Percentiles rank a stretch among this genome's conserved stretches.
Evolutionary conservation across 2,888 invertebrate species (phyloP).

Genomic region (Pristionchus entomophagus): DNA sequence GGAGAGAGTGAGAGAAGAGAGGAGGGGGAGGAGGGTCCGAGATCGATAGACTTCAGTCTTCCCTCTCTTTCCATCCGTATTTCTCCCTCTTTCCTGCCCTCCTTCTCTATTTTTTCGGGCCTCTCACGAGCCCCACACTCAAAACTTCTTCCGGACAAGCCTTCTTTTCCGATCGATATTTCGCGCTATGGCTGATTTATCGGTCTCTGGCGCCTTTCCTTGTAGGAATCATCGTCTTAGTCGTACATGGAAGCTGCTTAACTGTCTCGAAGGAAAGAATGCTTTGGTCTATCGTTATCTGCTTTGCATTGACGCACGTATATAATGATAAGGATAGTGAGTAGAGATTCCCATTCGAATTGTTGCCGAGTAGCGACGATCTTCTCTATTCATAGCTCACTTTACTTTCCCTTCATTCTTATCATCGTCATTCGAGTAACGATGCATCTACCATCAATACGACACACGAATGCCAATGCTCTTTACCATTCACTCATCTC

Average conservation of each 20-base stretch:
- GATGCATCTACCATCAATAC: not conserved
- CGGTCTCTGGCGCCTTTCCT: not conserved
- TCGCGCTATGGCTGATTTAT: not conserved
- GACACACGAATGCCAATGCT: not conserved
- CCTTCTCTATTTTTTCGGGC: not conserved
- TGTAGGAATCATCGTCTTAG: not conserved
- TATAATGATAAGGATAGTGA: not conserved
- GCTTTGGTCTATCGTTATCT: constrained; percentile 22
- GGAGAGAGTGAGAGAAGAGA: constrained; percentile 21
- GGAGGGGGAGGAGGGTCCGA: not conserved
- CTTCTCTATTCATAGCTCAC: not conserved
- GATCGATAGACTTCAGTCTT: constrained; percentile 46
- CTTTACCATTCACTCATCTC: constrained; percentile 15
- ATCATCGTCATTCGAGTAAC: constrained; percentile 25
- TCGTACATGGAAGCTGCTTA: constrained; percentile 6
- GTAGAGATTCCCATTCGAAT: not conserved
- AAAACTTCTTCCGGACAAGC: constrained; percentile 20
- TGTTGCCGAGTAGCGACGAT: not conserved
- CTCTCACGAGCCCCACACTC: not conserved
- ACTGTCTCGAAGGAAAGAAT: not conserved
- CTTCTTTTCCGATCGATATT: not conserved
- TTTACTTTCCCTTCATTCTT: not conserved
- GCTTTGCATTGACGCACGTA: constrained; percentile 25
- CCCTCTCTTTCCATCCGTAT: constrained; percentile 30
- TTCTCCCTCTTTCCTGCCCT: constrained; percentile 1